phyloP scores from a whole-genome alignment of 2,113 vertebrate species.

The Silurus glanis region DNA sequence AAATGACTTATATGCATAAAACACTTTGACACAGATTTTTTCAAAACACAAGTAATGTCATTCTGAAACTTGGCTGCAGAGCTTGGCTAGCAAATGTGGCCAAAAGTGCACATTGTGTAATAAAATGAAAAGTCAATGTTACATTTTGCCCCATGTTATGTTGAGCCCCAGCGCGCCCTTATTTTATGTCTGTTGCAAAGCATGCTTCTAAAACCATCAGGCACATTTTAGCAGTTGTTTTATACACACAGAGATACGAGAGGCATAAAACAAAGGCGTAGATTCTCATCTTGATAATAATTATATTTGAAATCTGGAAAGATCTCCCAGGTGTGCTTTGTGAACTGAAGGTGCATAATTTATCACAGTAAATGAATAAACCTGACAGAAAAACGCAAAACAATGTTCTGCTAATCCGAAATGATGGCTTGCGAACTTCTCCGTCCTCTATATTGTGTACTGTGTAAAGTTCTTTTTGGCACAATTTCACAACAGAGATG shows the following conservation, averaged over 20 bases:
- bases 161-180: not conserved
- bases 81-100: not conserved
- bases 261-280: no score
- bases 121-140: not conserved
- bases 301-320: not conserved
- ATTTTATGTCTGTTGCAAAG: not conserved
- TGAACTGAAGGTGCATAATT: not conserved
- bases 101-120: not conserved
- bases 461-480: not conserved
- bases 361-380: constrained; percentile 25
- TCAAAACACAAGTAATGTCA: not conserved
- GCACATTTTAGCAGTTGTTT: constrained; percentile 1
- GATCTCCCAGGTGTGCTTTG: constrained; percentile 26
- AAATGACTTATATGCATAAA: not conserved
- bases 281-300: not conserved
- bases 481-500: not conserved
- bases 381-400: not conserved
- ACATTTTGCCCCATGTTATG: not conserved
- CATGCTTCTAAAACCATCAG: not conserved
- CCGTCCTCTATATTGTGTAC: not conserved
- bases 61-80: not conserved
- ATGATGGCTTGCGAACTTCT: not conserved
- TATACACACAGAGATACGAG: not conserved
- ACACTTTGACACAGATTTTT: not conserved
- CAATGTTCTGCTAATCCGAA: not conserved